Conservation (phyloP, 2,113 vertebrate species). For the Python bivittatus region DNA sequence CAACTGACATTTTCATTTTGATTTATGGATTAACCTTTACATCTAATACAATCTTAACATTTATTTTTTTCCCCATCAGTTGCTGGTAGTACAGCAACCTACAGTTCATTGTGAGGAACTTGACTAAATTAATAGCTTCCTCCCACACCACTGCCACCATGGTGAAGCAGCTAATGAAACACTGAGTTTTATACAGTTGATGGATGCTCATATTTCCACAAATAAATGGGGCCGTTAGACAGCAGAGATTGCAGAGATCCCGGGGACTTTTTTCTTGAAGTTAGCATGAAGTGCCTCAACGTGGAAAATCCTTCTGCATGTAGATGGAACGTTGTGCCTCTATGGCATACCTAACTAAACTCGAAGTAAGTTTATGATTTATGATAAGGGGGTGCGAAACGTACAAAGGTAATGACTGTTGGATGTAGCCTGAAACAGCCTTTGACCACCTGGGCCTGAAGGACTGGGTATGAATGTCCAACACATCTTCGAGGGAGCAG, state of each 20-base stretch:
- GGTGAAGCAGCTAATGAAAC: conserved; percentile 64
- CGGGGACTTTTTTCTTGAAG: background rate
- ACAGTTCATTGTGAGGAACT: conserved; percentile 66
- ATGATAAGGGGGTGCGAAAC: too few relatives aligned
- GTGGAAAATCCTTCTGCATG: conserved; percentile 22
- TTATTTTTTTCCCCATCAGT: conserved; percentile 62
- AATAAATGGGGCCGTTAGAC: conserved; percentile 51
- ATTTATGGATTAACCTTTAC: conserved; percentile 80
- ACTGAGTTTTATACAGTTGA: conserved; percentile 52
- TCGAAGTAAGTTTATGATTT: too few relatives aligned
- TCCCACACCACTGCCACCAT: background rate
- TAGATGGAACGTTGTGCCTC: background rate
- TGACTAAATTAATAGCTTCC: conserved; percentile 72
- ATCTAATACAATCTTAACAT: conserved; percentile 59
- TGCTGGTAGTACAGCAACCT: conserved; percentile 60
- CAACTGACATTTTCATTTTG: conserved; percentile 76
- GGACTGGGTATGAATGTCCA: too few relatives aligned
- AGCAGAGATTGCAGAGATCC: conserved; percentile 39
- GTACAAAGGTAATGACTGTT: too few relatives aligned
- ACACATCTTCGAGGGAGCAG: too few relatives aligned
- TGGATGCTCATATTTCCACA: conserved; percentile 64
- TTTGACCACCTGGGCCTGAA: too few relatives aligned
- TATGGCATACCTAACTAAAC: too few relatives aligned
- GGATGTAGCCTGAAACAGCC: too few relatives aligned
- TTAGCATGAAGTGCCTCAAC: background rate